These are phyloP conservation scores for Thymelicus lineola DNA, from an alignment of 2,888 invertebrate genomes.

Conservation along the genomic window DNA sequence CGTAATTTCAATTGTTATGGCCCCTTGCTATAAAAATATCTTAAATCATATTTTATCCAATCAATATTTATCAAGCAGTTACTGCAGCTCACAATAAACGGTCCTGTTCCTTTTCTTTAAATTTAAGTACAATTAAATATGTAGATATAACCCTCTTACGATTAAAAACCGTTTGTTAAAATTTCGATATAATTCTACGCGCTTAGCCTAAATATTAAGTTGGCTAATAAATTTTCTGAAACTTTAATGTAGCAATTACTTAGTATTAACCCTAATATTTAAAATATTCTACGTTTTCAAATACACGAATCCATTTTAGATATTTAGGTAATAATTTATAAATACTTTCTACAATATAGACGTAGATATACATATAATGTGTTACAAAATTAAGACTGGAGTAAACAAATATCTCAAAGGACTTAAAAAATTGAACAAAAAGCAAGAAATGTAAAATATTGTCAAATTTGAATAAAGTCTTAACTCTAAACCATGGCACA, in stretches of 20 bases:
- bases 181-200: conserved; percentile 65
- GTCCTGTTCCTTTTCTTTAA: conserved; percentile 51
- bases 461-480: conserved; percentile 76
- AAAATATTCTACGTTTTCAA: conserved; percentile 51
- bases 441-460: conserved; percentile 67
- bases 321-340: conserved; percentile 36
- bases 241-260: conserved; percentile 68
- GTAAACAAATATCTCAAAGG: conserved; percentile 20
- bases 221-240: conserved; percentile 79
- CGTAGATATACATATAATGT: conserved; percentile 37
- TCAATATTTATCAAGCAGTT: conserved; percentile 61
- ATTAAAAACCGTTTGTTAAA: conserved; percentile 54
- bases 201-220: conserved; percentile 70
- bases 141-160: conserved; percentile 44
- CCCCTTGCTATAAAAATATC: conserved; percentile 71
- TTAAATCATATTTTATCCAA: conserved; percentile 57
- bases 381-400: conserved; percentile 34
- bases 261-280: conserved; percentile 47
- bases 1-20: conserved; percentile 59
- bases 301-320: conserved; percentile 45
- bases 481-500: conserved; percentile 80
- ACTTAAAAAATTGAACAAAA: conserved; percentile 30
- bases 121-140: conserved; percentile 70
- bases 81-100: conserved; percentile 52
- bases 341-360: conserved; percentile 36